Percentiles rank a stretch among this genome's conserved stretches.
These are phyloP conservation scores for Drosophila kohkoa DNA, from an alignment of 1,140 invertebrate genomes.

Conservation along the genomic window DNA sequence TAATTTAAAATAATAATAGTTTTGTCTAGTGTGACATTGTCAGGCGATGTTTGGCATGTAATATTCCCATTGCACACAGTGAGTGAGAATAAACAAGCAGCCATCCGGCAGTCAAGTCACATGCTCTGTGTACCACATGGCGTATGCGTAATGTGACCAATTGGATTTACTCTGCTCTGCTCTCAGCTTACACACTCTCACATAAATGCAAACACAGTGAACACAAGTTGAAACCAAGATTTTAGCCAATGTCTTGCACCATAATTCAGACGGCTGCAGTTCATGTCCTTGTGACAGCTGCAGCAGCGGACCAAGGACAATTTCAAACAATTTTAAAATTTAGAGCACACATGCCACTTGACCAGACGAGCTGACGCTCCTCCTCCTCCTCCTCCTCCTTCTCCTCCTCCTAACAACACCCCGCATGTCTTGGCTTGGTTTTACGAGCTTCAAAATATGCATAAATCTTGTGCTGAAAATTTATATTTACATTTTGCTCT, in stretches of 20 bases:
- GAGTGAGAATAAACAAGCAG: constrained; percentile 26
- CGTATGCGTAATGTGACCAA: constrained; percentile 69
- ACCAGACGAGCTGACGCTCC: background rate
- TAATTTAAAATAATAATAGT: background rate
- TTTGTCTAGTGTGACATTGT: background rate
- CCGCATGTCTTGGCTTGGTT: constrained; percentile 34
- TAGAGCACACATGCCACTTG: constrained; percentile 69
- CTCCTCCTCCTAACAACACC: background rate
- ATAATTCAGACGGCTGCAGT: constrained; percentile 68
- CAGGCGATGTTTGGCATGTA: constrained; percentile 12
- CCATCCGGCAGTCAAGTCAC: constrained; percentile 16
- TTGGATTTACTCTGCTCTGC: constrained; percentile 46
- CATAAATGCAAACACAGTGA: constrained; percentile 2
- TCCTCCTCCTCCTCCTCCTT: background rate
- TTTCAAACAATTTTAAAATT: constrained; percentile 78
- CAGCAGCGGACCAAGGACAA: constrained; percentile 63
- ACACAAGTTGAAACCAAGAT: constrained; percentile 42
- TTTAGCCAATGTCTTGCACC: constrained; percentile 63
- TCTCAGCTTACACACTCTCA: constrained; percentile 30
- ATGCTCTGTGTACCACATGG: constrained; percentile 41
- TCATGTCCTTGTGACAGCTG: constrained; percentile 70
- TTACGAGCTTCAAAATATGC: constrained; percentile 70
- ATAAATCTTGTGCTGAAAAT: constrained; percentile 77
- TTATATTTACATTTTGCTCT: constrained; percentile 80
- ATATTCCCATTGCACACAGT: constrained; percentile 9